Evolutionary conservation across 2,113 vertebrate genomes (phyloP), one percentile per base, ranked within the genome.

Genomic region (Notothenia coriiceps): DNA sequence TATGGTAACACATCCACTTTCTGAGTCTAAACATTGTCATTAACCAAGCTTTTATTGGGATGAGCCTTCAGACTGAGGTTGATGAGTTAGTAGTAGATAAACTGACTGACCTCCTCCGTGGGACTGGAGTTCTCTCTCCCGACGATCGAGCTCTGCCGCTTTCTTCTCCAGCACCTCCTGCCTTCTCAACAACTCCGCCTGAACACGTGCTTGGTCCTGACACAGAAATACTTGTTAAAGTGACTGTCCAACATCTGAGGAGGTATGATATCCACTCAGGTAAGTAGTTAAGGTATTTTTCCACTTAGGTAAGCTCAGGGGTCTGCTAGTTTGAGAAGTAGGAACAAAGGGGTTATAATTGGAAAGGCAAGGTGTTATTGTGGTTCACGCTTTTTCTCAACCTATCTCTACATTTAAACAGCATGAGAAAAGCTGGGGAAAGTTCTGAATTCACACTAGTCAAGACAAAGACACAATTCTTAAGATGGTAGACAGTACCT

Each of bases 151-250:
- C 92, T 99, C 98, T 60, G 98, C 98, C 17, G 98, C 98, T 94
- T 99, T 99, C 92, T 96, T 97, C 93, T 99, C 98, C 93, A 99
- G 82, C 88, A 99, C 98, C 93, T 99, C 98, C 92, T 99, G 98
- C 85, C 98, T 96, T 76, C 96, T 97, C 75, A 99, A 91, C 76
- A 99, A 92, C 83, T 99, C 98, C 66, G 97, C 97, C 94, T 99
- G 98, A 71, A 96, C 97, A 81, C 97, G 95, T 2, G 96, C 97
- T 95, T 98, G 97, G 72, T 99, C 98, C 98, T 99, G 82, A 86
- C 35, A 81, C 25, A 83, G 25, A 80, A 49, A 60, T n/a, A 25
- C 29, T 33, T 50, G 65, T 60, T 40, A 55, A 85, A 70, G 29
- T 54, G 29, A 83, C 54, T 2, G 10, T 40, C 18, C 35, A 68